Conservation (phyloP, 2,797 vertebrate species). For the Bryconaethiops microstoma region DNA sequence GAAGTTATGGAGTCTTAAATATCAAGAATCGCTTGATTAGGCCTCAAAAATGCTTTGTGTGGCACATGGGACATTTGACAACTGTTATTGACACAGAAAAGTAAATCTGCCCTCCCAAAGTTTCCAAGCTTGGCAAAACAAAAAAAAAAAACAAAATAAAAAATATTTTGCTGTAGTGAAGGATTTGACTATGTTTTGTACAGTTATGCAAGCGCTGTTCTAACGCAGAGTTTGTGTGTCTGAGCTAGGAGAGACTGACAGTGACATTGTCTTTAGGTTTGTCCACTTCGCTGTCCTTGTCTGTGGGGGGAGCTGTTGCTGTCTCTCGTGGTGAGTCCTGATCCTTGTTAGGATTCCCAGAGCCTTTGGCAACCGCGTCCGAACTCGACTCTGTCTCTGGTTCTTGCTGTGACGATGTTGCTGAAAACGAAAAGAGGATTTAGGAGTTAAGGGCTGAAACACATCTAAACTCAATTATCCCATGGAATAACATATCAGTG, state of each 20-base stretch:
- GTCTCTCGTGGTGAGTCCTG: constrained; percentile 82
- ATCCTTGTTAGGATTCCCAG: constrained; percentile 76
- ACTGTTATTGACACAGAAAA: constrained; percentile 26
- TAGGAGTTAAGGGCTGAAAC: neutral
- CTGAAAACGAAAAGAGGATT: constrained; percentile 66
- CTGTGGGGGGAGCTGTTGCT: constrained; percentile 73
- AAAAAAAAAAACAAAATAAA: constrained; percentile 51
- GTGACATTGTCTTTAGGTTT: constrained; percentile 87
- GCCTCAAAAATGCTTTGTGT: constrained; percentile 17
- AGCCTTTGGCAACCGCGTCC: constrained; percentile 84
- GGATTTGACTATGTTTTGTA: constrained; percentile 64
- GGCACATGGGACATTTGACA: constrained; percentile 8
- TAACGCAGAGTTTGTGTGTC: constrained; percentile 24
- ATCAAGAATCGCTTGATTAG: neutral
- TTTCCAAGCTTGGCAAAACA: constrained; percentile 54
- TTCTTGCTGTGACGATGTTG: constrained; percentile 94
- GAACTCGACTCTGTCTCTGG: constrained; percentile 84
- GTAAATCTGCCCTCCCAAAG: constrained; percentile 30
- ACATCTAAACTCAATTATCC: neutral
- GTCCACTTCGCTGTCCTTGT: constrained; percentile 85
- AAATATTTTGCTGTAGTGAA: constrained; percentile 58
- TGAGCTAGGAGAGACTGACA: constrained; percentile 81
- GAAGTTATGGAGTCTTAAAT: neutral
- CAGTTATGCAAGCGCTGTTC: constrained; percentile 62
- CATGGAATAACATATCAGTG: neutral